A percentile compares a stretch with the other conserved stretches of the same genome.
Evolutionary conservation across 2,113 vertebrate species (phyloP).

Genomic region (Carettochelys insculpta): DNA sequence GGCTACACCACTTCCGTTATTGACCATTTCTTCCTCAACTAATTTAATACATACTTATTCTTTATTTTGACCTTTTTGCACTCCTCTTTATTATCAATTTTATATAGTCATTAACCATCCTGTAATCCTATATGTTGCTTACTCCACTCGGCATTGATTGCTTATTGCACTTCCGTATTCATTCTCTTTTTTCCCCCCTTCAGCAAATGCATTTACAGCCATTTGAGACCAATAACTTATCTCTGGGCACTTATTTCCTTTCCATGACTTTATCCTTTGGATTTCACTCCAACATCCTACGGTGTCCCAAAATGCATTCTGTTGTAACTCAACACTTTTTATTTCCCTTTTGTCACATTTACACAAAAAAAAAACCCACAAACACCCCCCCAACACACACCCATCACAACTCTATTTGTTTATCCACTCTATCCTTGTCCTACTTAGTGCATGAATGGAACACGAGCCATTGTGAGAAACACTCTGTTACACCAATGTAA

Average conservation of each 20-base stretch:
- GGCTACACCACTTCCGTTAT: neutral
- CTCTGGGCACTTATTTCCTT: neutral
- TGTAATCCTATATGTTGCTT: conserved; percentile 42
- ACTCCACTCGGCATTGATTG: neutral
- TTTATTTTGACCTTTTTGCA: conserved; percentile 32
- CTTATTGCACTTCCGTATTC: neutral
- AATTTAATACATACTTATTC: conserved; percentile 9
- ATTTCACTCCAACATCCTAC: neutral
- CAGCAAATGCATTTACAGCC: conserved; percentile 8
- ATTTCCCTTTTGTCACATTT: neutral
- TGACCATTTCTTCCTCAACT: neutral
- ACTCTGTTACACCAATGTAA: neutral
- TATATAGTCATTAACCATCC: conserved; percentile 54
- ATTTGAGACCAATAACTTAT: neutral
- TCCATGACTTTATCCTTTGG: neutral
- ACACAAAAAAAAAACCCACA: too few species aligned
- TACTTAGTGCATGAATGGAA: neutral
- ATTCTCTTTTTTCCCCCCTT: conserved; percentile 2
- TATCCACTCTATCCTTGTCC: neutral
- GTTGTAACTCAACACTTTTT: neutral
- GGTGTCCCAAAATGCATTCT: accelerated
- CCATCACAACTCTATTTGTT: neutral
- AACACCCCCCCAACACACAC: too few species aligned
- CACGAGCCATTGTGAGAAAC: neutral
- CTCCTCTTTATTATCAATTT: conserved; percentile 30